Conservation (phyloP, 2,797 vertebrate species). For the Sphenopsis melanotis region DNA sequence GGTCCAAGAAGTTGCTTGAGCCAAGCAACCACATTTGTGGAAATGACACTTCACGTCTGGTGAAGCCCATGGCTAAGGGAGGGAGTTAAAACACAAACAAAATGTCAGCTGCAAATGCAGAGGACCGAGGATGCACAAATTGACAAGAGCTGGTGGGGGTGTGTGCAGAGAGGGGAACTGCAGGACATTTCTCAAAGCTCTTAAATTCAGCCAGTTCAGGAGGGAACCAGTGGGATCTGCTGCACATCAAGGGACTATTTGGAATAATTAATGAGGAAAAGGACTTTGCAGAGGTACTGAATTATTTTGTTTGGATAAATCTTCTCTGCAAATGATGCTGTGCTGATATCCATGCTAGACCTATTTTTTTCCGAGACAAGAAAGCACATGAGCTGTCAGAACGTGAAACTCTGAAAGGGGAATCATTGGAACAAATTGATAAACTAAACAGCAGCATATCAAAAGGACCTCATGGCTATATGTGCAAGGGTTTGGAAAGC, state of each 20-base stretch:
- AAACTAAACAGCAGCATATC: conserved; percentile 8
- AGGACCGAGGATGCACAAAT: not conserved
- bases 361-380: not conserved
- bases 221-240: not conserved
- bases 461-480: not conserved
- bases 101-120: not conserved
- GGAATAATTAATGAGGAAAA: not conserved
- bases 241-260: not conserved
- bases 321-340: not conserved
- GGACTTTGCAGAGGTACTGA: not conserved
- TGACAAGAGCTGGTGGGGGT: not conserved
- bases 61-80: not conserved
- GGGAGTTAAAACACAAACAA: not conserved
- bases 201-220: not conserved
- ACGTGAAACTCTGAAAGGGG: not conserved
- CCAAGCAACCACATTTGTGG: not conserved
- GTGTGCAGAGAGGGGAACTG: not conserved
- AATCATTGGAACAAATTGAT: conserved; percentile 23
- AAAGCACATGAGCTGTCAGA: not conserved
- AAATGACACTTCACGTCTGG: not conserved
- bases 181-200: not conserved
- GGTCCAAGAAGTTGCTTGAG: not conserved
- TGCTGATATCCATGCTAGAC: not conserved
- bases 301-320: not conserved
- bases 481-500: conserved; percentile 2